Conservation (phyloP, 2,797 vertebrate genomes). For the Pagetopsis macropterus region DNA sequence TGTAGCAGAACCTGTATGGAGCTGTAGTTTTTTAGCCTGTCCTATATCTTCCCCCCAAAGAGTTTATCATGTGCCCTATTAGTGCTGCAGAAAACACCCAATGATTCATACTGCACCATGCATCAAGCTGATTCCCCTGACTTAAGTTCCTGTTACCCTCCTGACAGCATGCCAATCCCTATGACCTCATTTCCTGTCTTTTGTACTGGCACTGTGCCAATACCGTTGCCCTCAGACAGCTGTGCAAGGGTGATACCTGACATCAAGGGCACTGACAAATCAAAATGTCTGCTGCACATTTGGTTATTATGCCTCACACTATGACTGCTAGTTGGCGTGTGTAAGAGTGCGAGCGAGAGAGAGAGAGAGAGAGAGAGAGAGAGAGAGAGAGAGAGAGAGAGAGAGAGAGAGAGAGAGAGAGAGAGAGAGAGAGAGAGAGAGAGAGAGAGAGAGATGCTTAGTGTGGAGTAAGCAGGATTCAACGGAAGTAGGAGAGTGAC, state of each 20-base stretch:
- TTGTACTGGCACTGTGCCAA: conserved; percentile 46
- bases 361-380: not conserved
- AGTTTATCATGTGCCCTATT: conserved; percentile 45
- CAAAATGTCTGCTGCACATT: conserved; percentile 40
- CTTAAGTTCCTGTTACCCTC: conserved; percentile 59
- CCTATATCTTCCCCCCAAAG: conserved; percentile 25
- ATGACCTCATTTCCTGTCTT: conserved; percentile 76
- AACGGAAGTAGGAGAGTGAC: conserved; percentile 55
- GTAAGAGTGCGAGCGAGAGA: not conserved
- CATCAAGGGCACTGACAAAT: conserved; percentile 44
- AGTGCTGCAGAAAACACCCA: conserved; percentile 62
- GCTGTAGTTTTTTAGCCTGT: conserved; percentile 22
- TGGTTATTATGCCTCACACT: conserved; percentile 33
- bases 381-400: not conserved
- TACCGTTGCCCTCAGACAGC: conserved; percentile 43
- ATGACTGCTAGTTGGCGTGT: conserved; percentile 11
- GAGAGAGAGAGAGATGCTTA: conserved; percentile 18
- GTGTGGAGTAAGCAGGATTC: conserved; percentile 46
- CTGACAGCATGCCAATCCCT: conserved; percentile 58
- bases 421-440: not conserved
- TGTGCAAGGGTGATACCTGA: conserved; percentile 35
- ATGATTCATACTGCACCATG: conserved; percentile 77
- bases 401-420: not conserved
- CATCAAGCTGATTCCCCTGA: conserved; percentile 49
- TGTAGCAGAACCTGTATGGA: conserved; percentile 14